Base-by-base conservation (phyloP, 2,797 vertebrate species). In the Australoheros facetus region DNA sequence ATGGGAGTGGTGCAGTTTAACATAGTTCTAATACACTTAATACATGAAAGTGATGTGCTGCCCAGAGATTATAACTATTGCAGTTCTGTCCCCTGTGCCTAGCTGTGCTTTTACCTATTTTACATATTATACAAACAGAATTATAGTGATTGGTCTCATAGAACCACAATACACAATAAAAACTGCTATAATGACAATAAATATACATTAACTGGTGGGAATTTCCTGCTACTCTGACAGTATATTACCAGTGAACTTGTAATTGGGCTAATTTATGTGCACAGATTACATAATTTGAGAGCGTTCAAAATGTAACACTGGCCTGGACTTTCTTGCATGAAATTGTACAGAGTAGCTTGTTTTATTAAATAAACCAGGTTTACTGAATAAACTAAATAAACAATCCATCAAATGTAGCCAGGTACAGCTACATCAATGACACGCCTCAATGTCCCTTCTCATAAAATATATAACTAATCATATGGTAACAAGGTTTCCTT, bases 391-490 rank as follows among this genome's bases (percentile, higher is more conserved):
- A 71, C 19, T 9, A 71, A 54, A 21, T 16, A 1, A 11, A 0
- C 30, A 26, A 7, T 26, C 13, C 9, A 39, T 72, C 34, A 39
- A 42, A 55, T 17, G 19, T 53, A 8, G 23, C 5, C 19, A 5
- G 5, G 16, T 23, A 66, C 14, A 28, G 37, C 13, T 56, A 56
- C 26, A 78, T 75, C 79, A 69, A 81, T 73, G 73, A 10, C 53
- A 51, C 7, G 55, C 9, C 58, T n/a, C 48, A 48, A 64, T 30
- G 54, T 32, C 37, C 39, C 55, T 11, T 69, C 32, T 54, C 16
- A 59, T 59, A 8, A 57, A 59, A 53, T n/a, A 71, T 84, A 39
- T 23, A 39, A 76, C 21, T 79, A 58, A 82, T 72, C 45, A 83
- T 59, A 51, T 56, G 19, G 69, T 79, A 55, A 78, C 32, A 12